Evolutionary conservation across 2,113 vertebrate species (phyloP).

Genomic region (Malurus elegans): DNA sequence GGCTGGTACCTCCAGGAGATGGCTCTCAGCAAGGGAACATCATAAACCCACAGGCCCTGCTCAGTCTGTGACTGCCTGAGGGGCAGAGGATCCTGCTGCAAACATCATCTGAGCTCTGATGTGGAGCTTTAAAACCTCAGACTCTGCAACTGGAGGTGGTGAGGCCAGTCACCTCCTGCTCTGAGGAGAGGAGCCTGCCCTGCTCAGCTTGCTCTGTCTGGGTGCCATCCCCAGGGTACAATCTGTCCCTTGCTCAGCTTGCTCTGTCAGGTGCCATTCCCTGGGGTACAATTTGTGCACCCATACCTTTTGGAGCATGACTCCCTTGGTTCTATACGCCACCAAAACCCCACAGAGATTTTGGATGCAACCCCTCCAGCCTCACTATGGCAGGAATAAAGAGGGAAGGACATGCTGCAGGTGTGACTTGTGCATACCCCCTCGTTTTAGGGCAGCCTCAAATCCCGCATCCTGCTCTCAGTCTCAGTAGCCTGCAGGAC

Average conservation of each 20-base stretch:
- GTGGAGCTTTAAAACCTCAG: background rate
- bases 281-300: background rate
- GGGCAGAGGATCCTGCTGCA: background rate
- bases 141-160: background rate
- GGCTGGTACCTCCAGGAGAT: conserved; percentile 22
- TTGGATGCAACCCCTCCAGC: background rate
- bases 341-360: background rate
- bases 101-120: background rate
- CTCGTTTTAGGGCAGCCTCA: background rate
- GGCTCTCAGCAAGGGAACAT: background rate
- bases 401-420: no score
- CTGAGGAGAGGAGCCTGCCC: background rate
- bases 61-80: background rate
- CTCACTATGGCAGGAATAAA: background rate
- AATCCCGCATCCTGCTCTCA: background rate
- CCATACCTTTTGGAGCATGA: background rate
- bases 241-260: background rate
- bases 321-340: background rate
- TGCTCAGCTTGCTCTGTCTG: background rate
- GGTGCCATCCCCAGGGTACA: no score
- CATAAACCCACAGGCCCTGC: background rate
- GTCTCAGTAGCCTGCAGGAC: background rate
- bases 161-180: background rate
- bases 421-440: rapidly evolving
- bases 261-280: no score